Evolutionary conservation across 2,797 vertebrate species (phyloP), one percentile per base, ranked within the genome.

Genomic region (Epinephelus coioides): DNA sequence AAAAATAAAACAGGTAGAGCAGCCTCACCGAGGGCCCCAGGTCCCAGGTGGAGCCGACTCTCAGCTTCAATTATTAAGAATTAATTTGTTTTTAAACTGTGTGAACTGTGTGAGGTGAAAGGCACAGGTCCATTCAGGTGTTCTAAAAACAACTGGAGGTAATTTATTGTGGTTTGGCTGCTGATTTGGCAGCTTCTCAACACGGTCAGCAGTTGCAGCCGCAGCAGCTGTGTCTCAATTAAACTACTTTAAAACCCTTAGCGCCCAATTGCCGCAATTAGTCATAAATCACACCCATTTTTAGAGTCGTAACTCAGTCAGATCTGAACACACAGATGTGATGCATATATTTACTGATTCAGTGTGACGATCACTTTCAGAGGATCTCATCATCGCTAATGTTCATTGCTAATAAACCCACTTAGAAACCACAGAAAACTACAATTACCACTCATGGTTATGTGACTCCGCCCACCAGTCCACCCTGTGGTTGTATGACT

Each of bases 171-270:
- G 25, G 27, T 61, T 62, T 51, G 17, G 66, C 25, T 2, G 54
- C 54, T 69, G 25, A 9, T 38, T 57, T 19, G 55, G 55, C 55
- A 3, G 10, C 18, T 43, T 18, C 11, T 72, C 34, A 21, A 8
- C 17, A 21, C 30, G 13, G 34, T 23, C 50, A 18, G 50, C 23
- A 27, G 23, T 12, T 21, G 50, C 53, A 15, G 46, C 61, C 13
- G 46, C 67, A 69, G 59, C 23, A 21, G 55, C 44, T 53, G 64
- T 53, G 34, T 15, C 13, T 21, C 43, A 57, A 47, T 49, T 57
- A 46, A 21, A 57, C 9, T 12, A 13, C 21, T 55, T 55, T 55
- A 55, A 25, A 40, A 34, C 54, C 38, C 25, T 56, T 10, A 11
- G 67, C 18, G 8, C 23, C 18, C 40, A 6, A n/a, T 10, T 40